Evolutionary conservation across 2,888 invertebrate genomes (phyloP), one percentile per base, ranked within the genome.

Genomic region (Plebejus argus): DNA sequence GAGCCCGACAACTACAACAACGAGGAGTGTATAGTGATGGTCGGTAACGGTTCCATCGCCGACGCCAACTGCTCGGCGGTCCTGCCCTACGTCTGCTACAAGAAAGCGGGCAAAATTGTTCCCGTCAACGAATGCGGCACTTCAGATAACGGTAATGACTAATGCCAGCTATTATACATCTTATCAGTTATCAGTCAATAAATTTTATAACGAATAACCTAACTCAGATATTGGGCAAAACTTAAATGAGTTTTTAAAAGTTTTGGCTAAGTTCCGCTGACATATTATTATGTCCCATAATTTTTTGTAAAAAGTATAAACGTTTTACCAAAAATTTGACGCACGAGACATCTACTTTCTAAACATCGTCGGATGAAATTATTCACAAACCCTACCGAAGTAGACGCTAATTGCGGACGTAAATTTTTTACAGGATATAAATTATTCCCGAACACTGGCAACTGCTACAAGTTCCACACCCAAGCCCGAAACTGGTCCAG

Each of bases 401-500:
- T 20, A 10, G 58, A 20, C 20, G 20, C 3, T 58, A 58, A 20
- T 58, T 20, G 58, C 58, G 20, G 58, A 58, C 20, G 8, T 20
- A 20, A 3, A 23, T 18, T n/a, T 4, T 58, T 76, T 56, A 23
- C 39, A 76, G 76, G 28, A 33, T 76, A 76, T 49, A 70, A 39
- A 18, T 33, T 70, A 8, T 49, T 70, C n/a, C 23, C 39, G 28
- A 70, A 45, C 18, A 76, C 70, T 23, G 49, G 76, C 28, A 49
- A 49, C 0, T 76, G 76, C 49, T 76, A 76, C 28, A 76, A 76
- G 70, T 76, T 76, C 49, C 76, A 76, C 18, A 76, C 66, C 6
- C 23, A 39, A 28, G 5, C 53, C 10, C 28, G 66, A 10, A 76
- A 45, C 28, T 76, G 66, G 66, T 28, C 66, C 1, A 66, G 28